Conservation (phyloP, 2,113 vertebrate genomes). For the Chionodraco myersi region DNA sequence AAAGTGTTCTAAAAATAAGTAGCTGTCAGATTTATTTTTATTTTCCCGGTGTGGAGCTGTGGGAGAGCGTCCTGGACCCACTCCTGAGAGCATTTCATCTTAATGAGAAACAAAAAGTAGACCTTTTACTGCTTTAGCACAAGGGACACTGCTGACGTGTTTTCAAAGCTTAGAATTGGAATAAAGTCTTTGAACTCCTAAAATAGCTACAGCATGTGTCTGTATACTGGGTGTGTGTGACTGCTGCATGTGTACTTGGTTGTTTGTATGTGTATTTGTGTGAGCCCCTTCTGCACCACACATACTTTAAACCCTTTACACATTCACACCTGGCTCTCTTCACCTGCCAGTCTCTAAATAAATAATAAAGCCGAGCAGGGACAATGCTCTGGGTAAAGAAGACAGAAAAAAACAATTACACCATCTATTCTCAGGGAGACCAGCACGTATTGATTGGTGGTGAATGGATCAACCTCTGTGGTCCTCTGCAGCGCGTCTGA, state of each 20-base stretch:
- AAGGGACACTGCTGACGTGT: slow-evolving; percentile 36
- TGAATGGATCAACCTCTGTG: slow-evolving; percentile 50
- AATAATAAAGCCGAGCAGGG: slow-evolving; percentile 11
- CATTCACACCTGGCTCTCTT: slow-evolving; percentile 9
- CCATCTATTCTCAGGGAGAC: slow-evolving; percentile 49
- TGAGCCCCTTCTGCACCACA: background rate
- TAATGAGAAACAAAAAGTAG: slow-evolving; percentile 65
- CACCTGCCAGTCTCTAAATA: no score
- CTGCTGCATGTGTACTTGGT: background rate
- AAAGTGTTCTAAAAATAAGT: slow-evolving; percentile 71
- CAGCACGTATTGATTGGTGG: slow-evolving; percentile 59
- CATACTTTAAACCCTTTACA: background rate
- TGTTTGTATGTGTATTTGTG: background rate
- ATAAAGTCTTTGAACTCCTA: slow-evolving; percentile 27
- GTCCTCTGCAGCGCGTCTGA: slow-evolving; percentile 40
- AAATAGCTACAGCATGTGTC: slow-evolving; percentile 36
- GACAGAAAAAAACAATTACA: slow-evolving; percentile 46
- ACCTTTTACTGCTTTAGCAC: slow-evolving; percentile 40
- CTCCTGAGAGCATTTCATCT: slow-evolving; percentile 59
- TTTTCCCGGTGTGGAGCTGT: slow-evolving; percentile 37
- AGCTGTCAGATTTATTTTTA: slow-evolving; percentile 59
- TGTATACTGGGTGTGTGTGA: background rate
- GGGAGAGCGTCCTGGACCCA: slow-evolving; percentile 56
- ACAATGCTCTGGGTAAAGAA: slow-evolving; percentile 4
- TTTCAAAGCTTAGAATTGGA: slow-evolving; percentile 42